Evolutionary conservation across 2,797 vertebrate genomes (phyloP), one percentile per base, ranked within the genome.

Genomic region (Spea hammondii): DNA sequence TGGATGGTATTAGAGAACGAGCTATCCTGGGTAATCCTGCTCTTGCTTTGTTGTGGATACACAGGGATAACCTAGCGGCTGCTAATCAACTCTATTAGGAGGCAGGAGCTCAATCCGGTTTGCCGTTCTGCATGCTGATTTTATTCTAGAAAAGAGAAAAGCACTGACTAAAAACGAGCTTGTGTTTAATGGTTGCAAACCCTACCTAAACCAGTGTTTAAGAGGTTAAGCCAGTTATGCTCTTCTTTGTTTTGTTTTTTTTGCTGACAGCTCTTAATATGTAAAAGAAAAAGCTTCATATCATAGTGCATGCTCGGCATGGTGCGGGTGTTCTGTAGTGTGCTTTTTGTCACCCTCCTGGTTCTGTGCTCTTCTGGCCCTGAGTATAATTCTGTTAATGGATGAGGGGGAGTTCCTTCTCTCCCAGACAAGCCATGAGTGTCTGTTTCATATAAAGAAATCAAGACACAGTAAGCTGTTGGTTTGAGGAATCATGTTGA

Each of bases 41-140:
- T 91, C 93, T 94, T 94, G 93, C 94, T 93, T 94, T 86, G 85
- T 72, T 83, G 86, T 90, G 95, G 95, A 93, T 96, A 97, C 95
- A 91, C 88, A 89, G 92, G 95, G 96, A 97, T 98, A 95, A 97
- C 90, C 92, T 88, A 87, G 91, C 88, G 74, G 87, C 92, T 89
- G 93, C 94, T 98, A 98, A 98, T 97, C 96, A 98, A 96, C 95
- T 97, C 98, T 96, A 97, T 98, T 98, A 97, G 84, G 87, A 86
- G 88, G 59, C 9, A 62, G 86, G 92, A 93, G 92, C 86, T 89
- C 94, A 95, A 96, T 97, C 96, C 87, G 94, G 95, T 98, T 97
- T 95, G 77, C 89, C 87, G 86, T 92, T 90, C 68, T 51, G 60
- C 55, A 62, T 80, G 49, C 46, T 45, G 59, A 76, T 70, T 73